Percentiles rank a stretch among this genome's conserved stretches.
Conservation (phyloP, 1,140 invertebrate species). For the Limonius californicus region DNA sequence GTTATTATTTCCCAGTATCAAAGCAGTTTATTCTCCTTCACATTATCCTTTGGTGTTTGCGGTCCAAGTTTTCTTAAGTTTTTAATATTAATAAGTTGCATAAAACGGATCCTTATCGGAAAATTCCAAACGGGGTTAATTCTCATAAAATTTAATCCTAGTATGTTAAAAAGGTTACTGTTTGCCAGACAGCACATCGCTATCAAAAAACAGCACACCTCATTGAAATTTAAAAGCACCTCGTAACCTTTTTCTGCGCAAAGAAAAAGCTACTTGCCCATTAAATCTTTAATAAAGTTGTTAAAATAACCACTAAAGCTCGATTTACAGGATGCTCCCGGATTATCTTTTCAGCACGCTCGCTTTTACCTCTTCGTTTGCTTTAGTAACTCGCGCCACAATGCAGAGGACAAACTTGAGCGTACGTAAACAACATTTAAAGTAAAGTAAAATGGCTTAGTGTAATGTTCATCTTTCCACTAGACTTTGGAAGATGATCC, state of each 20-base stretch:
- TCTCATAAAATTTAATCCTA: no score
- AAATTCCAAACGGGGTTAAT: no score
- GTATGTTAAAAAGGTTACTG: neutral
- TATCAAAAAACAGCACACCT: conserved; percentile 3
- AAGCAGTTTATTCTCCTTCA: no score
- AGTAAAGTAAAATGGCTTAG: conserved; percentile 1
- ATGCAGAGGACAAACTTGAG: neutral
- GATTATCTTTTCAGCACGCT: neutral
- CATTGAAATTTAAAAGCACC: conserved; percentile 13
- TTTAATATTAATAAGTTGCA: no score
- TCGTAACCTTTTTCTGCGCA: neutral
- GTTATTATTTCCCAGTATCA: no score
- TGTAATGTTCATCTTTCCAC: conserved; percentile 1
- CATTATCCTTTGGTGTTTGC: no score
- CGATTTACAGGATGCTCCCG: neutral
- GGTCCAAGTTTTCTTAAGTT: no score
- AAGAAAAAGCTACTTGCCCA: conserved; percentile 5
- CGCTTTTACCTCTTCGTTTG: no score
- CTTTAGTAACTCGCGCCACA: neutral
- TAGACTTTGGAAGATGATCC: neutral
- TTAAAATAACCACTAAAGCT: conserved; percentile 10
- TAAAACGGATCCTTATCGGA: no score
- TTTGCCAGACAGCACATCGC: neutral
- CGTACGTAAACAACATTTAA: neutral
- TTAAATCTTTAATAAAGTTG: conserved; percentile 15